Conservation (phyloP, 1,140 invertebrate genomes). For the Euschistus heros region DNA sequence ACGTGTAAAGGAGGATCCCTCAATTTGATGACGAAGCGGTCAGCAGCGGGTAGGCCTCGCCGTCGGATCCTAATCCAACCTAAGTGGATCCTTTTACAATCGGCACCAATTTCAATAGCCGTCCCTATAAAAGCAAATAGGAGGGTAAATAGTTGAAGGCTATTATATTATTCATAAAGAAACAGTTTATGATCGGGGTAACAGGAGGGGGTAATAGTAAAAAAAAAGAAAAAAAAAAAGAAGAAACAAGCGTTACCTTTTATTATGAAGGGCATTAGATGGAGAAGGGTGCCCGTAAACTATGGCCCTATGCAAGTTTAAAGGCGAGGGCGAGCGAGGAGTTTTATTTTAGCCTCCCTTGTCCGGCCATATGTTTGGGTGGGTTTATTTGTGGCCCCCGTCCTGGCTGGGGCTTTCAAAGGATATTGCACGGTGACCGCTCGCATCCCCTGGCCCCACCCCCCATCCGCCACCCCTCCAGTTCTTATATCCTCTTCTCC, state of each 20-base stretch:
- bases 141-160: no score
- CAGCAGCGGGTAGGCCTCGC: no score
- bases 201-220: no score
- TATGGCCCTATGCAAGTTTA: conserved; percentile 9
- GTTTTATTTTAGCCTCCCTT: conserved; percentile 6
- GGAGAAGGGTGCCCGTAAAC: neutral
- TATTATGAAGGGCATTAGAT: conserved; percentile 7
- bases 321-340: conserved; percentile 1
- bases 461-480: conserved; percentile 15
- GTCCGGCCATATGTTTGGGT: conserved; percentile 5
- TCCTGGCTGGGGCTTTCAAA: neutral
- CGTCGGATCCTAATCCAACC: no score
- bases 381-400: conserved; percentile 7
- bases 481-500: conserved; percentile 18
- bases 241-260: conserved; percentile 8
- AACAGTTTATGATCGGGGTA: no score
- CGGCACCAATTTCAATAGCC: no score
- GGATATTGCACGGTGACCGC: conserved; percentile 9
- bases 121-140: no score
- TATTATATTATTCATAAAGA: no score
- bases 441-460: neutral
- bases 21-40: no score
- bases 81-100: no score
- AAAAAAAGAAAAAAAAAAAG: neutral
- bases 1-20: no score